Evolutionary conservation across 2,113 vertebrate species (phyloP), one percentile per base, ranked within the genome.

Genomic region (Regulus satrapa): DNA sequence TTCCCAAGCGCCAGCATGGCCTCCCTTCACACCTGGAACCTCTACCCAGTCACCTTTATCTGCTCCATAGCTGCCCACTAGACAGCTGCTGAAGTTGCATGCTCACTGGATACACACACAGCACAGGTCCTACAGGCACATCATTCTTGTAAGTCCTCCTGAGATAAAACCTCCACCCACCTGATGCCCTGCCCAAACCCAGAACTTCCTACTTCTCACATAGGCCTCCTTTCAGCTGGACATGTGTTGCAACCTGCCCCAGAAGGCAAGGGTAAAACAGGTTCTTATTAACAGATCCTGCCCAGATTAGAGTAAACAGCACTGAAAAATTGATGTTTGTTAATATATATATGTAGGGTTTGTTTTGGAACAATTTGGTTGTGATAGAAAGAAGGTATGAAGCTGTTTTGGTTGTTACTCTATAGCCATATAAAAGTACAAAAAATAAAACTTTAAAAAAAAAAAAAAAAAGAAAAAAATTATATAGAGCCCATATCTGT

Each of bases 401-500:
- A 54, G 21, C 4, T 2, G 9, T 54, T 36, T 45, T 62, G 10
- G 4, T 62, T 72, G 10, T 32, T 62, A 21, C 32, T 21, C 20
- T 36, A 10, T 32, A 71, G 8, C 18, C 36, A 32, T 32, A 72
- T 21, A 62, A 72, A 36, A 21, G 26, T 18, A 32, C 10, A 36
- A 62, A 54, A 52, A 72, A 36, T 20, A 45, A 18, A 21, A 20
- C 10, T 32, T 18, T 45, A 36, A 4, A 45, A 45, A 45, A 38
- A 19, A 5, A 46, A 38, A 45, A 17, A 43, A 54, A 38, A 3
- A 25, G 38, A 54, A 38, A 46, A 84, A 55, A 17, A 54, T 0
- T 1, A 66, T 36, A 45, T 16, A 25, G 6, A 46, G 12, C 18
- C 14, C 21, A 28, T 43, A 18, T 15, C 28, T 1, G 0, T 12